Evolutionary conservation across 2,888 invertebrate species (phyloP), one percentile per base, ranked within the genome.

Genomic region (Bursaphelenchus okinawaensis): DNA sequence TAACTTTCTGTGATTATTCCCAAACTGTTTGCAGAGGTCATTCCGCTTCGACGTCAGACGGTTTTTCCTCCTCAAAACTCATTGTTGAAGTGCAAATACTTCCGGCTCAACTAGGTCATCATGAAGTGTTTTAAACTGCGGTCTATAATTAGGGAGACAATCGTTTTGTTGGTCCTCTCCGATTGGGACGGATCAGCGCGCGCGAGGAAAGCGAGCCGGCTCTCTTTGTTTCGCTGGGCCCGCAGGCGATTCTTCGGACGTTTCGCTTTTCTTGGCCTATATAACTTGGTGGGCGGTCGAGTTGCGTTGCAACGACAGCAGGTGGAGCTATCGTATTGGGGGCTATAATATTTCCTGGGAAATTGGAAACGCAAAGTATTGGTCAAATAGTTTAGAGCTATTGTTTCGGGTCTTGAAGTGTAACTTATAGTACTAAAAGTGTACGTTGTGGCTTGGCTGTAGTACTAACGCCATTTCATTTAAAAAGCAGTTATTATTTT

Each of bases 91-190:
- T n/a, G n/a, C n/a, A n/a, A n/a, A n/a, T 40, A 40, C 40, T 40
- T 40, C 40, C 40, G 12, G 40, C 40, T 40, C 16, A 12, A n/a
- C 40, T 12, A 40, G 40, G 12, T 40, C 16, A n/a, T 40, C 40
- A 40, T 4, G 12, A 40, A 6, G 12, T 40, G 12, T 12, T 40
- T 40, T 40, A n/a, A 40, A 12, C 40, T 12, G 40, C n/a, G 16
- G 40, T 40, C 40, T 40, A 40, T 40, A 16, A 22, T 7, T 20
- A 56, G 59, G 63, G 52, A 57, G 56, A 61, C 63, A 24, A 61
- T 20, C 52, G 51, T 24, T 22, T 60, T 23, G 22, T 23, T 16
- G 57, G 29, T 57, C 57, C 23, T 16, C 40, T 24, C 19, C 59
- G 57, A 55, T 28, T 29, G 16, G 20, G 50, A 63, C 19, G 27